Conservation (phyloP, 1,140 invertebrate species). For the Drosophila parabipectinata region DNA sequence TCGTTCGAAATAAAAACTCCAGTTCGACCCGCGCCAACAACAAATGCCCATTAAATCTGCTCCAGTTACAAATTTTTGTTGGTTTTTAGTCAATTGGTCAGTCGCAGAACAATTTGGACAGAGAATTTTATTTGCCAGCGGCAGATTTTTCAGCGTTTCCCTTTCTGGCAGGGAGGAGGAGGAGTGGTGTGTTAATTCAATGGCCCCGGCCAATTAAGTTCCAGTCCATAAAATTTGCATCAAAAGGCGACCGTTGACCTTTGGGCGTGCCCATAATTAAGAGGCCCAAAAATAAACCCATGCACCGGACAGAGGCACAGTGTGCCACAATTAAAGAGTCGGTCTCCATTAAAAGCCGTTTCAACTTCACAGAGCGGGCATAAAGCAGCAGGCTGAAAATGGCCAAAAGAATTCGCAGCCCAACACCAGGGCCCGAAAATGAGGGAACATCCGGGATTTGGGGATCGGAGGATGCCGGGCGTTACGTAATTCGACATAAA, state of each 20-base stretch:
- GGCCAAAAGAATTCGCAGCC: conserved; percentile 65
- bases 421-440: conserved; percentile 71
- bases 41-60: conserved; percentile 60
- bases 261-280: conserved; percentile 57
- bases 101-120: conserved; percentile 74
- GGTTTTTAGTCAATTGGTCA: conserved; percentile 71
- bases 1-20: background rate
- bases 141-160: conserved; percentile 29
- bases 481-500: conserved; percentile 78
- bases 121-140: conserved; percentile 53
- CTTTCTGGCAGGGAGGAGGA: background rate
- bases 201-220: conserved; percentile 67
- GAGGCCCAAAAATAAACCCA: conserved; percentile 53
- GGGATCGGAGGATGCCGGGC: background rate
- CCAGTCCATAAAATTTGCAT: conserved; percentile 75
- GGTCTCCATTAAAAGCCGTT: conserved; percentile 57
- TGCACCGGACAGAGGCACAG: conserved; percentile 24
- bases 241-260: conserved; percentile 55
- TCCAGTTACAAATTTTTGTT: conserved; percentile 42
- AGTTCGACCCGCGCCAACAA: conserved; percentile 16
- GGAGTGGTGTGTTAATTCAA: conserved; percentile 14
- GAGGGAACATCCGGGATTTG: conserved; percentile 61
- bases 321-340: conserved; percentile 57
- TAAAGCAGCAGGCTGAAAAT: conserved; percentile 18
- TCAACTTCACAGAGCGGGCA: conserved; percentile 51